phyloP scores from a whole-genome alignment of 2,113 vertebrate species.

The Cyphomyrus discorhynchus region DNA sequence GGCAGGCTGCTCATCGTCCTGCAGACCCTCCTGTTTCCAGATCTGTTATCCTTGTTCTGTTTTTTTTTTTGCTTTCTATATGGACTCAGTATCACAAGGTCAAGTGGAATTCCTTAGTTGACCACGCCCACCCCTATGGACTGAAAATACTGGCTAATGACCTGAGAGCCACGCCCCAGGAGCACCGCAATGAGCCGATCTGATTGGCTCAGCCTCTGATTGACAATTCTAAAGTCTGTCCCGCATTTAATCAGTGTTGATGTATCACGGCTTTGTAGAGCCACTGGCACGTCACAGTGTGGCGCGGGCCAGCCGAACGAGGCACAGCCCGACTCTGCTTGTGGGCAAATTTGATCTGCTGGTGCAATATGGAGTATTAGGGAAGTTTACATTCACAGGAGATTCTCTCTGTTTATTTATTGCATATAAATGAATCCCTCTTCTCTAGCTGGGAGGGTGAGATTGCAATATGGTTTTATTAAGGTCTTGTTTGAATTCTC shows the following conservation, averaged over 20 bases:
- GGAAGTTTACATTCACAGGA: slow-evolving; percentile 35
- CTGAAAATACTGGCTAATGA: neutral
- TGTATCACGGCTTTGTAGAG: neutral
- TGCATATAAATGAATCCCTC: slow-evolving; percentile 29
- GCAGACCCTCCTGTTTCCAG: neutral
- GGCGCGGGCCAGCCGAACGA: neutral
- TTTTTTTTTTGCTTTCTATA: neutral
- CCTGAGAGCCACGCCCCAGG: neutral
- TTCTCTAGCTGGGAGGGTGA: slow-evolving; percentile 27
- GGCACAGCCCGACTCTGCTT: neutral
- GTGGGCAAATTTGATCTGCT: slow-evolving; percentile 32
- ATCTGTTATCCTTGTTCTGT: neutral
- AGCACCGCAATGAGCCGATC: neutral
- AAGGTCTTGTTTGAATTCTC: slow-evolving; percentile 32
- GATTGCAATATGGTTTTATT: slow-evolving; percentile 26
- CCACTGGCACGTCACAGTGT: neutral
- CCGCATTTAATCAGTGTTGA: neutral
- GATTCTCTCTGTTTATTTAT: slow-evolving; percentile 28
- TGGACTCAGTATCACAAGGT: neutral
- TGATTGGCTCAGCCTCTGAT: neutral
- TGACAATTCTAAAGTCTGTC: neutral
- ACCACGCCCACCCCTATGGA: neutral
- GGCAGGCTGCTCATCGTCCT: neutral
- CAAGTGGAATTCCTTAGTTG: neutral
- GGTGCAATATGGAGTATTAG: slow-evolving; percentile 44